Percentiles rank a stretch among this genome's conserved stretches.
Conservation (phyloP, 2,888 invertebrate genomes). For the Nomada fabriciana region DNA sequence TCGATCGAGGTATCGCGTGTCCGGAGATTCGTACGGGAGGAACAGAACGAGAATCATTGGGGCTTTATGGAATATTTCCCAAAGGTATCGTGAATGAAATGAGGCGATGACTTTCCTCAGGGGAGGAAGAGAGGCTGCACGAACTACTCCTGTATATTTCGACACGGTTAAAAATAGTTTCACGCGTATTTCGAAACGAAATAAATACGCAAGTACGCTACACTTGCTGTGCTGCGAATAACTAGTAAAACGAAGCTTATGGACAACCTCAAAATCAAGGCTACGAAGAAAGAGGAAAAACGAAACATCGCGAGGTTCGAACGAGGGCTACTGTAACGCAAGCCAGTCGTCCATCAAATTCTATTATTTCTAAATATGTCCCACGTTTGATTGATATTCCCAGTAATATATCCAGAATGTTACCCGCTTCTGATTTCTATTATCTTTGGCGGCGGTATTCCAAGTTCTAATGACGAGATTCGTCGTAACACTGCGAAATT, state of each 20-base stretch:
- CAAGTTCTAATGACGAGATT: neutral
- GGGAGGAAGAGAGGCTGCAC: constrained; percentile 1
- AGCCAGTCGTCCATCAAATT: neutral
- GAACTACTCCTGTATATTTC: constrained; percentile 23
- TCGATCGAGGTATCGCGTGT: neutral
- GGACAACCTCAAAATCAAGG: constrained; percentile 30
- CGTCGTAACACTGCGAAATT: neutral
- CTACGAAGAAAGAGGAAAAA: neutral
- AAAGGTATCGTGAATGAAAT: neutral
- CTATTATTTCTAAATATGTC: neutral
- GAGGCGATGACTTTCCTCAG: constrained; percentile 3
- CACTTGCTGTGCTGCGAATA: neutral
- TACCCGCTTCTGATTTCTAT: constrained; percentile 3
- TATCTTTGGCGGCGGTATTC: constrained; percentile 19
- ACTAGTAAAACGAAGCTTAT: neutral
- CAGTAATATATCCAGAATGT: constrained; percentile 1
- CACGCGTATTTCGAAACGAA: constrained; percentile 29
- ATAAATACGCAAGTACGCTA: constrained; percentile 43
- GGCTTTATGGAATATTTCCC: constrained; percentile 8
- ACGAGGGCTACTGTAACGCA: neutral
- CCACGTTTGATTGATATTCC: neutral
- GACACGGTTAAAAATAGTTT: constrained; percentile 51
- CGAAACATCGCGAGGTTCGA: neutral
- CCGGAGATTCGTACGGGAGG: neutral
- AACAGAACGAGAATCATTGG: neutral